Conservation (phyloP, 1,140 invertebrate genomes). For the Branchinecta lynchi region DNA sequence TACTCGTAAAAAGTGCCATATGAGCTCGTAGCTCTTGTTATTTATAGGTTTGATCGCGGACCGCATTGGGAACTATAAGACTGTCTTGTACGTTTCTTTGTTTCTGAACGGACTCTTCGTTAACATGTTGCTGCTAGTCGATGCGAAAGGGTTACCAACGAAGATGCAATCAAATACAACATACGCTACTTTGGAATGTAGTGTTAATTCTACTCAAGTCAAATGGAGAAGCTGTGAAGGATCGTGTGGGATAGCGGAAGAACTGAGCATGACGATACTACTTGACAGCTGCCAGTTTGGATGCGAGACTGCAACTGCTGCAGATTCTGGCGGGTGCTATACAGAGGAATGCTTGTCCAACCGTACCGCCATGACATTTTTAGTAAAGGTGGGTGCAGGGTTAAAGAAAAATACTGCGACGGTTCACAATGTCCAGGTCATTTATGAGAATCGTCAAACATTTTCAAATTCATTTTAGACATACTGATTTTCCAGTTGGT, state of each 20-base stretch:
- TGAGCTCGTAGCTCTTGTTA: too few species aligned
- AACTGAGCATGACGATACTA: slow-evolving; percentile 37
- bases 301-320: too few species aligned
- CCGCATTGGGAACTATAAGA: slow-evolving; percentile 62
- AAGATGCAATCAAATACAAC: background rate
- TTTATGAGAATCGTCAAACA: too few species aligned
- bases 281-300: background rate
- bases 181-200: background rate
- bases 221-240: slow-evolving; percentile 34
- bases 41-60: slow-evolving; percentile 53
- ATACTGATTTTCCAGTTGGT: too few species aligned
- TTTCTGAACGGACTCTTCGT: slow-evolving; percentile 53
- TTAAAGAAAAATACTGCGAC: too few species aligned
- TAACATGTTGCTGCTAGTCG: slow-evolving; percentile 42
- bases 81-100: slow-evolving; percentile 53
- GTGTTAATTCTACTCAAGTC: background rate
- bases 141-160: slow-evolving; percentile 5
- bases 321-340: too few species aligned
- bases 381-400: too few species aligned
- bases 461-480: too few species aligned
- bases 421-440: too few species aligned
- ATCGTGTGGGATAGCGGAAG: slow-evolving; percentile 39
- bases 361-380: too few species aligned
- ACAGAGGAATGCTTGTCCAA: too few species aligned
- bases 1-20: too few species aligned